phyloP scores from a whole-genome alignment of 2,797 vertebrate genomes.

The Anas capensis region DNA sequence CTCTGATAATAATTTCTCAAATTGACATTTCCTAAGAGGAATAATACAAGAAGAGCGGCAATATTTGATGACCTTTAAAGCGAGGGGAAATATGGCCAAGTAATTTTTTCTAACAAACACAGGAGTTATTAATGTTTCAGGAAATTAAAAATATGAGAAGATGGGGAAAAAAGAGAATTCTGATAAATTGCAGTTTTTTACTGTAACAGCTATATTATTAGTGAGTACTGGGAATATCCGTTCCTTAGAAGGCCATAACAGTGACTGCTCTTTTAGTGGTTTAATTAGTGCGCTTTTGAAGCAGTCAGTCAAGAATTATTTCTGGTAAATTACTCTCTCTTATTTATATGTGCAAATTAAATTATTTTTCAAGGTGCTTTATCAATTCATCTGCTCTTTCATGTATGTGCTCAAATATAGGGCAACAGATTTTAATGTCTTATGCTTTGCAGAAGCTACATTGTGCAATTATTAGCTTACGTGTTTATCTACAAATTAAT shows the following conservation, averaged over 20 bases:
- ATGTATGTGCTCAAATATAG: neutral
- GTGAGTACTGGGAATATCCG: neutral
- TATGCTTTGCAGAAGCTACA: neutral
- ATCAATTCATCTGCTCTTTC: neutral
- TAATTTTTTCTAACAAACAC: neutral
- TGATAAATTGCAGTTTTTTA: neutral
- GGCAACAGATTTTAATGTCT: neutral
- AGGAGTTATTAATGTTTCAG: neutral
- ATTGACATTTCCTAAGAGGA: neutral
- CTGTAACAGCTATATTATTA: neutral
- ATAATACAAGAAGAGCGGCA: neutral
- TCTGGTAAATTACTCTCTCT: neutral
- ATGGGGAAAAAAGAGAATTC: neutral
- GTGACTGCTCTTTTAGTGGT: neutral
- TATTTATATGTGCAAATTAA: neutral
- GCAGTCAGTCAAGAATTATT: neutral
- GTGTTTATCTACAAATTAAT: neutral
- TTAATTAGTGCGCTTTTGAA: neutral
- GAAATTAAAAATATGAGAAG: neutral
- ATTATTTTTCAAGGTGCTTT: neutral
- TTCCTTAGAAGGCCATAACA: neutral
- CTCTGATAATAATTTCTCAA: neutral
- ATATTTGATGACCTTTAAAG: neutral
- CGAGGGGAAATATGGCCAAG: neutral
- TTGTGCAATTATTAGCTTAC: neutral